Evolutionary conservation across 2,888 invertebrate species (phyloP).

Genomic region (Mythimna lalbum): DNA sequence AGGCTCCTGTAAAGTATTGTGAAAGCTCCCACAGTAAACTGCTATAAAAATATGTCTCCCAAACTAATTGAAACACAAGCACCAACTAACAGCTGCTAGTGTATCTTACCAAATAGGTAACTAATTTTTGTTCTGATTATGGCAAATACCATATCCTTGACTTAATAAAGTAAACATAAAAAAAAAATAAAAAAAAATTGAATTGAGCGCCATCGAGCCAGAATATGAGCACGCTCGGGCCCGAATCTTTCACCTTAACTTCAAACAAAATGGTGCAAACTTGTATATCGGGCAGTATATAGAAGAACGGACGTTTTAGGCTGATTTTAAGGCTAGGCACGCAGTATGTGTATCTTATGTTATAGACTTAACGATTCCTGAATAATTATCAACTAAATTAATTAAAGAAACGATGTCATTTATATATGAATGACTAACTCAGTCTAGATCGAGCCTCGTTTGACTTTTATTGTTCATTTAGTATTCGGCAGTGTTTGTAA

Average conservation of each 20-base stretch:
- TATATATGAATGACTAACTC: conserved; percentile 32
- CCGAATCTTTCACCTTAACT: not conserved
- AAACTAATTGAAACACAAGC: no score
- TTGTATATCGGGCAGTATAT: conserved; percentile 18
- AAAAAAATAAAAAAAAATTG: no score
- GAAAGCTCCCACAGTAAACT: no score
- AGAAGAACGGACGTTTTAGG: conserved; percentile 23
- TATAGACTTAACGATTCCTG: conserved; percentile 3
- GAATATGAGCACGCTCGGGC: no score
- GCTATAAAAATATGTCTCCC: no score
- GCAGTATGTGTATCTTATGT: conserved; percentile 15
- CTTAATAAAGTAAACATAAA: no score
- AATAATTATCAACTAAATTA: conserved; percentile 24
- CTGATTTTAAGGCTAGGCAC: conserved; percentile 35
- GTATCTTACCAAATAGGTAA: no score
- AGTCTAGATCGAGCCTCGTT: conserved; percentile 35
- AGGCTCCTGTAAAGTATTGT: no score
- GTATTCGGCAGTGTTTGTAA: conserved; percentile 57
- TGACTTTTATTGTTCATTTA: conserved; percentile 33
- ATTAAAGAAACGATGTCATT: conserved; percentile 4
- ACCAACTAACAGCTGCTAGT: no score
- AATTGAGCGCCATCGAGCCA: no score
- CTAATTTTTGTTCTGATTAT: no score
- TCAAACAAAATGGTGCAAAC: conserved; percentile 12
- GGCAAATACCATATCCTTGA: no score